Evolutionary conservation across 2,797 vertebrate species (phyloP), one percentile per base, ranked within the genome.

Genomic region (Argya squamiceps): DNA sequence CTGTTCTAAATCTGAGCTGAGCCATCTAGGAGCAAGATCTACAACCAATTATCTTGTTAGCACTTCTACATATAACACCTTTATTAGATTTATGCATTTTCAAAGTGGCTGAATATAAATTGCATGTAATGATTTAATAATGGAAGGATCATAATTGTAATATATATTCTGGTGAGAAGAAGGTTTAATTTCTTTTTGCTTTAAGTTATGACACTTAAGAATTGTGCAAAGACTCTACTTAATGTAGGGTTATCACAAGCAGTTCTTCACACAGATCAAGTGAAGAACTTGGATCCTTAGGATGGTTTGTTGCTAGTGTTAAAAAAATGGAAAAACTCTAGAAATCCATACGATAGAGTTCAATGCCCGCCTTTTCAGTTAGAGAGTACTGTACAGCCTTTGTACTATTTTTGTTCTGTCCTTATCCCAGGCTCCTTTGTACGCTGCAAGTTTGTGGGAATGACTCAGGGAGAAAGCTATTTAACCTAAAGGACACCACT

Each of bases 391-490:
- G 96, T 95, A 85, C 95, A 55, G 89, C 84, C 95, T 95, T 96
- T 97, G 96, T 96, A 89, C 96, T 96, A 95, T 96, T 97, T 96
- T 96, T 94, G 71, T 94, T 81, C 93, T 85, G 91, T 91, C 78
- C 71, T 91, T 95, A 92, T 94, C 96, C 96, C 95, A 93, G 89
- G 62, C 91, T 94, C 67, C 94, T 96, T 96, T 97, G 93, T 96
- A 89, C 9, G 0, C 92, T 77, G 84, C 89, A 75, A 96, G 96
- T 94, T 96, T 96, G 96, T 96, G 95, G 96, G 90, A 96, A 96
- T 97, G 95, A 96, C 94, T 97, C 96, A 97, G 93, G 91, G 92
- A 70, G 96, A 96, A 97, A 97, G 78, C 88, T 97, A 97, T 97
- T 97, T 96, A 97, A 97, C 94, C 93, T 97, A 96, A 95, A 95